Evolutionary conservation across 2,797 vertebrate genomes (phyloP).

Genomic region (Crocodylus rhombifer): DNA sequence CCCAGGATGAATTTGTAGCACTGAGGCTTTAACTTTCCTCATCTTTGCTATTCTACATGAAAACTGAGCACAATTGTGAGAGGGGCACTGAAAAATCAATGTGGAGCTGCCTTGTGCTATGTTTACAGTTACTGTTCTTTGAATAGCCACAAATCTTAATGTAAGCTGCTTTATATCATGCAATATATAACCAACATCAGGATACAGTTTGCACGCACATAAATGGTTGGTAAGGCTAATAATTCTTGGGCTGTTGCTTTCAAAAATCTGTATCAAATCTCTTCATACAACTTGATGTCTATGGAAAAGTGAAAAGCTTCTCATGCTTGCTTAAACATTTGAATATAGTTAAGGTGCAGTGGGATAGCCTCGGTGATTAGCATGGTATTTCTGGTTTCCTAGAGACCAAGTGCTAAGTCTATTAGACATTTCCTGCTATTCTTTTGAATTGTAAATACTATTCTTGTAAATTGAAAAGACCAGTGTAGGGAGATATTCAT

Average conservation of each 20-base stretch:
- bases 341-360: constrained; percentile 64
- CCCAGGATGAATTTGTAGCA: background rate
- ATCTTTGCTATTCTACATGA: background rate
- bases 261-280: constrained; percentile 33
- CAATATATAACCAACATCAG: constrained; percentile 12
- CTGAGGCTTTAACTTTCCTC: background rate
- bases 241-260: constrained; percentile 35
- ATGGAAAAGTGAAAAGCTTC: constrained; percentile 49
- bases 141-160: background rate
- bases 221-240: background rate
- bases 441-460: constrained; percentile 79
- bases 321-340: constrained; percentile 64
- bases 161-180: background rate
- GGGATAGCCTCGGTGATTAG: constrained; percentile 60
- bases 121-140: background rate
- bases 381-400: constrained; percentile 74
- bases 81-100: too few relatives aligned
- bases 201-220: background rate
- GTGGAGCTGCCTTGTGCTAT: background rate
- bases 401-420: constrained; percentile 75
- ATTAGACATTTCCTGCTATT: constrained; percentile 78
- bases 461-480: constrained; percentile 75
- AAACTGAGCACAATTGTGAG: background rate
- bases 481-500: constrained; percentile 64
- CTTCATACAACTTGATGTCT: background rate